These are phyloP conservation scores for Etheostoma cragini DNA, from an alignment of 2,113 vertebrate genomes.

Conservation along the genomic window DNA sequence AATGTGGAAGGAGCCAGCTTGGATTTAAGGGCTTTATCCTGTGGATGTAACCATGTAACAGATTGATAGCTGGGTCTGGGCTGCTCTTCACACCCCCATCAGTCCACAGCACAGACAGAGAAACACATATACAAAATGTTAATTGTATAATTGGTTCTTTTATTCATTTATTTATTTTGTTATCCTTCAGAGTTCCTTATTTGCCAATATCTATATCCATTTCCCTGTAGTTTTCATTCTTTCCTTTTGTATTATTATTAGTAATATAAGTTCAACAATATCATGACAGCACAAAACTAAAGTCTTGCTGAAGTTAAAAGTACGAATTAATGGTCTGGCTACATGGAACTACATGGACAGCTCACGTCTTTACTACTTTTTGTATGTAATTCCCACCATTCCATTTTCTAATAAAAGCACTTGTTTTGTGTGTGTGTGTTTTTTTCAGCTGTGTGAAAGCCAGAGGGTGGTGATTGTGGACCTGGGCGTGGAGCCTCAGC, in stretches of 20 bases:
- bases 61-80: constrained; percentile 2
- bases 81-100: neutral
- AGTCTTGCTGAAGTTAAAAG: neutral
- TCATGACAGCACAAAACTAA: neutral
- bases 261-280: neutral
- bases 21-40: constrained; percentile 25
- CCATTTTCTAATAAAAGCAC: neutral
- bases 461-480: constrained; percentile 71
- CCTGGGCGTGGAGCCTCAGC: constrained; percentile 30
- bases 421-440: constrained; percentile 2
- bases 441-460: constrained; percentile 64
- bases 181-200: neutral
- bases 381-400: neutral
- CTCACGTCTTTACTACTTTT: neutral
- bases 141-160: neutral
- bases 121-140: neutral
- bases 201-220: neutral
- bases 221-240: neutral
- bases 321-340: neutral
- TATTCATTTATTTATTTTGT: neutral
- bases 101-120: neutral
- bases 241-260: neutral
- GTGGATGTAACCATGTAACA: constrained; percentile 12
- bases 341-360: neutral
- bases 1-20: constrained; percentile 16